These are phyloP conservation scores for Sula dactylatra DNA, from an alignment of 2,113 vertebrate genomes.

Conservation along the genomic window DNA sequence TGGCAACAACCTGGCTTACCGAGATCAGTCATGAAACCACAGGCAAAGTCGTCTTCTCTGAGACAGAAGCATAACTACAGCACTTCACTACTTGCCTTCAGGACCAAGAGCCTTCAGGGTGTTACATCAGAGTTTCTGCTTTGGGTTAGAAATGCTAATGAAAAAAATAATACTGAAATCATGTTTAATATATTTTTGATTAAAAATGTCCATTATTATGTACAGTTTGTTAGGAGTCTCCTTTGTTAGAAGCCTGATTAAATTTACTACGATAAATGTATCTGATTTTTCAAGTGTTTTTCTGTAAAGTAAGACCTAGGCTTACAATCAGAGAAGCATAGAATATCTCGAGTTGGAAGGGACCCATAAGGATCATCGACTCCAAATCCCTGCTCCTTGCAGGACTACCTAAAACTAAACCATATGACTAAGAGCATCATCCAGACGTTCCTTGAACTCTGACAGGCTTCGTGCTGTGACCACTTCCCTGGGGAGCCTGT, in stretches of 20 bases:
- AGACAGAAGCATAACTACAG: neutral
- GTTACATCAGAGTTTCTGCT: neutral
- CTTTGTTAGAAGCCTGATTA: neutral
- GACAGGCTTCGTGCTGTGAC: neutral
- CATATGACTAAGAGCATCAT: neutral
- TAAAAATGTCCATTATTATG: neutral
- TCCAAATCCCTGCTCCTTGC: neutral
- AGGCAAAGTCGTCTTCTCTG: neutral
- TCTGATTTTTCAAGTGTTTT: neutral
- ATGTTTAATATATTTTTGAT: constrained; percentile 33
- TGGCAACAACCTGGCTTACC: neutral
- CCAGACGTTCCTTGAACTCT: neutral
- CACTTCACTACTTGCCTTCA: neutral
- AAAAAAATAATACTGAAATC: neutral
- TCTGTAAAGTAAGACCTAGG: neutral
- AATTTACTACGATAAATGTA: neutral
- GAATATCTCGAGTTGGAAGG: neutral
- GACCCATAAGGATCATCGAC: neutral
- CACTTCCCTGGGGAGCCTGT: neutral
- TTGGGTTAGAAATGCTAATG: neutral
- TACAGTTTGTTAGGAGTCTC: constrained; percentile 2
- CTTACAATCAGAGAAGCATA: neutral
- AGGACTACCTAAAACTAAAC: neutral
- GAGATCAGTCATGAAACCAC: neutral
- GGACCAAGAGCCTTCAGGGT: neutral